Conservation (phyloP, 1,140 invertebrate species). For the Xylocopa sonorina region DNA sequence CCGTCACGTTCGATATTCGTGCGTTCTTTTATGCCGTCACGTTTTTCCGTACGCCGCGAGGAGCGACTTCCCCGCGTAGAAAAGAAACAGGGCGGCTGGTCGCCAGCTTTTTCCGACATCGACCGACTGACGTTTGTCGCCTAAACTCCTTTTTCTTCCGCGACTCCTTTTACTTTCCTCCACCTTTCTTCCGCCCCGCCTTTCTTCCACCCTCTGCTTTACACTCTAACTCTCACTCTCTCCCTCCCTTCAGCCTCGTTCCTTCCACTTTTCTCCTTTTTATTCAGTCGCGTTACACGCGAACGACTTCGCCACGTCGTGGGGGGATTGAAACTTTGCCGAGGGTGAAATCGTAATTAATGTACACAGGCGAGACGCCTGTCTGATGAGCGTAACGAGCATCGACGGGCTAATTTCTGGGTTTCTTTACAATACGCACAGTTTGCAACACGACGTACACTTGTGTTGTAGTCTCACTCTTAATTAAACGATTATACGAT, state of each 20-base stretch:
- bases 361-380: neutral
- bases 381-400: neutral
- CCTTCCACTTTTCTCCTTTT: neutral
- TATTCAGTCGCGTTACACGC: neutral
- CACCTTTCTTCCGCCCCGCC: too few species aligned
- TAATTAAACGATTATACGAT: too few species aligned
- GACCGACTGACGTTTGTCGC: slow-evolving; percentile 36
- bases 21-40: slow-evolving; percentile 60
- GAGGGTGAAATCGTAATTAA: slow-evolving; percentile 9
- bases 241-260: neutral
- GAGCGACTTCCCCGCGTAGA: slow-evolving; percentile 5
- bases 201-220: neutral
- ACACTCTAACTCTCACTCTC: neutral
- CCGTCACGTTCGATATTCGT: slow-evolving; percentile 63
- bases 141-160: slow-evolving; percentile 24
- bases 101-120: slow-evolving; percentile 33
- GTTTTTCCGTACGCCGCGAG: slow-evolving; percentile 43
- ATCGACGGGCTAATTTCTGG: too few species aligned
- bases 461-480: too few species aligned
- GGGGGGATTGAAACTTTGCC: neutral
- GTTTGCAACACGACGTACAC: too few species aligned
- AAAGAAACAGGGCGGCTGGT: slow-evolving; percentile 27
- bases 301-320: neutral
- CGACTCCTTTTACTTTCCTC: neutral
- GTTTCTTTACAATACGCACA: too few species aligned